A percentile compares a stretch with the other conserved stretches of the same genome.
These are phyloP conservation scores for Hofmannophila pseudospretella DNA, from an alignment of 2,888 invertebrate genomes.

Conservation along the genomic window DNA sequence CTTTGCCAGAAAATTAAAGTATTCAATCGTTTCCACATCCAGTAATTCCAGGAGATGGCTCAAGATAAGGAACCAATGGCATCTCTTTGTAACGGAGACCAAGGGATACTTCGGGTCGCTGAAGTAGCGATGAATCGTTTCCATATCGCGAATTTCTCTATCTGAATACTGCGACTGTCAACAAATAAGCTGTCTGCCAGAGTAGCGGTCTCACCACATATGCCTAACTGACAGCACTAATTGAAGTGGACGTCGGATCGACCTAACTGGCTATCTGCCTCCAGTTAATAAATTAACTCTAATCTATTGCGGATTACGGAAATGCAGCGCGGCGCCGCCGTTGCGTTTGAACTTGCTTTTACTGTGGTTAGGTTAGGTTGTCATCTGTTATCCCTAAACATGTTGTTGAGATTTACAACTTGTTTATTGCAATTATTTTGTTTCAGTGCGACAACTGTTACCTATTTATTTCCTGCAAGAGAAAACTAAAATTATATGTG, in stretches of 20 bases:
- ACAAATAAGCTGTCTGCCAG: conserved; percentile 9
- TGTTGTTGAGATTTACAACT: conserved; percentile 1
- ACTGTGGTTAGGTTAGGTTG: conserved; percentile 10
- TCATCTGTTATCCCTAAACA: conserved; percentile 3
- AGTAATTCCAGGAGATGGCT: too few species aligned
- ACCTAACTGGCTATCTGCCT: conserved; percentile 18
- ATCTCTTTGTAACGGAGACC: too few species aligned
- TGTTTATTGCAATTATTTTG: conserved; percentile 7
- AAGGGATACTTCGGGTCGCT: too few species aligned
- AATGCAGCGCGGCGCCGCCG: conserved; percentile 18
- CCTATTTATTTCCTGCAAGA: too few species aligned
- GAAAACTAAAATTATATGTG: too few species aligned
- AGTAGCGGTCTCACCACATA: conserved; percentile 8
- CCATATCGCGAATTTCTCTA: neutral
- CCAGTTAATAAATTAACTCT: conserved; percentile 30
- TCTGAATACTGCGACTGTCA: conserved; percentile 4
- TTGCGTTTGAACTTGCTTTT: conserved; percentile 18
- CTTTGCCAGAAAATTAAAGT: too few species aligned
- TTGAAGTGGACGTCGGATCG: conserved; percentile 22
- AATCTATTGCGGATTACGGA: conserved; percentile 23
- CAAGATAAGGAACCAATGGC: too few species aligned
- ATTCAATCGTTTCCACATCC: too few species aligned
- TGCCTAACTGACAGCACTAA: conserved; percentile 25
- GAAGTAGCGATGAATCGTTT: too few species aligned
- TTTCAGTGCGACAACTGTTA: too few species aligned